Conservation (phyloP, 2,113 vertebrate species). For the Conger conger region DNA sequence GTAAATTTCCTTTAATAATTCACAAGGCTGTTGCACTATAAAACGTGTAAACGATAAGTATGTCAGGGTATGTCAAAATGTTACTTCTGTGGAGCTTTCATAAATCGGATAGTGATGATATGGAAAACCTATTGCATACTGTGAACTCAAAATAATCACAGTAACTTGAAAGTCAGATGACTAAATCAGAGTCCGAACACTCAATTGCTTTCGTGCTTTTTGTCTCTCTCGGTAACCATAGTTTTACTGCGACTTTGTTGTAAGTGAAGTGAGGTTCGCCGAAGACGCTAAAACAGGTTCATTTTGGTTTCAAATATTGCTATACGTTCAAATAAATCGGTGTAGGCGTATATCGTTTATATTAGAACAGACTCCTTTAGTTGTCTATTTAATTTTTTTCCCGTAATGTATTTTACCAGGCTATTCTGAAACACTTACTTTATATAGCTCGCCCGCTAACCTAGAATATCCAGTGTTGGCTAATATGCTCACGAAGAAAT, state of each 20-base stretch:
- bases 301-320: constrained; percentile 37
- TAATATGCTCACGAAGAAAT: neutral
- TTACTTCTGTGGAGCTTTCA: no score
- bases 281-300: constrained; percentile 47
- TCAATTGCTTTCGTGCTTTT: constrained; percentile 25
- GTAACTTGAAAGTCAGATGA: neutral
- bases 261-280: constrained; percentile 24
- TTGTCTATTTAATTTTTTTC: neutral
- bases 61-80: no score
- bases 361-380: neutral
- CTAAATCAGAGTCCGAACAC: neutral
- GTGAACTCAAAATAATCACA: no score
- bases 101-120: no score
- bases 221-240: constrained; percentile 50
- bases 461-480: neutral
- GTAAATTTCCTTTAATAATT: no score
- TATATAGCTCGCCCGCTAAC: constrained; percentile 13
- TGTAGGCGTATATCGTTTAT: neutral
- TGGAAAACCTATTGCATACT: no score
- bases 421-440: constrained; percentile 3
- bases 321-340: neutral
- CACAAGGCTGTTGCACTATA: no score
- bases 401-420: neutral
- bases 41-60: no score
- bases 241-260: constrained; percentile 4